Percentiles rank a stretch among this genome's conserved stretches.
phyloP scores from a whole-genome alignment of 2,797 vertebrate genomes.

The Podarcis siculus region DNA sequence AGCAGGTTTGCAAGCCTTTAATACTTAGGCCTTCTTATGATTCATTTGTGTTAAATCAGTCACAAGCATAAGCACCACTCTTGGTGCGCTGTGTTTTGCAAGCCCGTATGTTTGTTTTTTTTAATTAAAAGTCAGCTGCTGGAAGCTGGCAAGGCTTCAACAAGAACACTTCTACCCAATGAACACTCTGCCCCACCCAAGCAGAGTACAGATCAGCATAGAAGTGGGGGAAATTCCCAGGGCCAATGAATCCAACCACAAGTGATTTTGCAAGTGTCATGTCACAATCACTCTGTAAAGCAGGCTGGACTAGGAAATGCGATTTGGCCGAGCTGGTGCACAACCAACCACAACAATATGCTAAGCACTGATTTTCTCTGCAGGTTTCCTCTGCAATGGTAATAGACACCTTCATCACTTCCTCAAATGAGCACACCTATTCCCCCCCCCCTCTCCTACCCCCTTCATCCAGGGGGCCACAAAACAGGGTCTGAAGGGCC shows the following conservation, averaged over 20 bases:
- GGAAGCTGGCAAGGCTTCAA: neutral
- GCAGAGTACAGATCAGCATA: neutral
- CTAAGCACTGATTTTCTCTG: neutral
- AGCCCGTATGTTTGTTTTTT: no score
- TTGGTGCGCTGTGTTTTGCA: no score
- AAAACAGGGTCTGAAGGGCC: neutral
- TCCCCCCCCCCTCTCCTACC: no score
- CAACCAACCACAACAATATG: neutral
- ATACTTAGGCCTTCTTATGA: neutral
- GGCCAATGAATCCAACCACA: neutral
- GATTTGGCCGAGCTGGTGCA: neutral
- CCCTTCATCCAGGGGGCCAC: neutral
- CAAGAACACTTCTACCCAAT: neutral
- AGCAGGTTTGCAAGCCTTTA: neutral
- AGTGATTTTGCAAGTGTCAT: neutral
- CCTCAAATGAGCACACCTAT: neutral
- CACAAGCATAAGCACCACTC: neutral
- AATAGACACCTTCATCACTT: neutral
- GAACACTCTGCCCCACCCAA: neutral
- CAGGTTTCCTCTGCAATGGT: neutral
- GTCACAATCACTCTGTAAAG: neutral
- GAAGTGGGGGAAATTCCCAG: neutral
- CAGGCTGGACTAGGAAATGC: neutral
- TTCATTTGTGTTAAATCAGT: neutral
- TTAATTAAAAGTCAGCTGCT: neutral